phyloP scores from a whole-genome alignment of 2,888 invertebrate genomes.

The Steinernema scapterisci region DNA sequence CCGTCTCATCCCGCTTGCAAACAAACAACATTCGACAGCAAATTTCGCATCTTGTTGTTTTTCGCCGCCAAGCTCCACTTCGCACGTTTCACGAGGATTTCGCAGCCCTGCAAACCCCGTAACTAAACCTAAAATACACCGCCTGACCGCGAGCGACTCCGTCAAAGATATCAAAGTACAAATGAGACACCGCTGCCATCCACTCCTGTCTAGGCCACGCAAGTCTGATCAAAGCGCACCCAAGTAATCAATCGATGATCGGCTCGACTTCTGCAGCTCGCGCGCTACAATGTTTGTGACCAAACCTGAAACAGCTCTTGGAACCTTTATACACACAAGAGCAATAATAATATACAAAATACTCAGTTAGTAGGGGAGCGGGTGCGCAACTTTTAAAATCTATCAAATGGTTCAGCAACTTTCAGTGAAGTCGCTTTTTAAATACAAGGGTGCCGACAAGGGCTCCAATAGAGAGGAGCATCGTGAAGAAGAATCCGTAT shows the following conservation, averaged over 20 bases:
- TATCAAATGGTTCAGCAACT: not conserved
- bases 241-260: constrained; percentile 27
- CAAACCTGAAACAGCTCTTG: too few relatives aligned
- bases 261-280: not conserved
- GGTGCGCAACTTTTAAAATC: too few relatives aligned
- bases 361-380: too few relatives aligned
- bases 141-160: too few relatives aligned
- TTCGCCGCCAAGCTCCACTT: not conserved
- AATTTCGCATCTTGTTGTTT: too few relatives aligned
- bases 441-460: not conserved
- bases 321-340: too few relatives aligned
- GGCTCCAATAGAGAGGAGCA: not conserved
- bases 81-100: not conserved
- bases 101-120: too few relatives aligned
- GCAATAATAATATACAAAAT: too few relatives aligned
- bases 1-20: too few relatives aligned
- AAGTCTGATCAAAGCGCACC: constrained; percentile 29
- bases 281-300: not conserved
- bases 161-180: not conserved
- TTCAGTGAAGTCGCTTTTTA: not conserved
- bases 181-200: not conserved
- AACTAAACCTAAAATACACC: too few relatives aligned
- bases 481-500: constrained; percentile 31
- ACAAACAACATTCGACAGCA: too few relatives aligned
- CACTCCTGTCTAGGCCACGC: not conserved